Conservation (phyloP, 2,888 invertebrate species). For the Pilophorus perplexus region DNA sequence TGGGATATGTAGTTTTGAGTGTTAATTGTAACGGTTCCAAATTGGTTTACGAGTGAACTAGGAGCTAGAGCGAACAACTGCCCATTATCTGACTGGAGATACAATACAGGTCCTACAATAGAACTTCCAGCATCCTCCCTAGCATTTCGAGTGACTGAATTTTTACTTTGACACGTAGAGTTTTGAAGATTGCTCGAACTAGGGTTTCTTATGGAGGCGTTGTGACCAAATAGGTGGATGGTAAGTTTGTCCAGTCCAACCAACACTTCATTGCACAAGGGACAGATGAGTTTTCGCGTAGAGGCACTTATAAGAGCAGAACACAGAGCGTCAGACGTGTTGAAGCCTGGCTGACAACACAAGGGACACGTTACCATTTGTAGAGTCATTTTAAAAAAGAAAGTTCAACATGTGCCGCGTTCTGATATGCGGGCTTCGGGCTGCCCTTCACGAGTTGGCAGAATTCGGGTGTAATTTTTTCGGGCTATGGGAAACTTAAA, state of each 20-base stretch:
- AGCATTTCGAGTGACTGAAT: too few species aligned
- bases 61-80: slow-evolving; percentile 39
- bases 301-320: slow-evolving; percentile 71
- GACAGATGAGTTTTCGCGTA: slow-evolving; percentile 71
- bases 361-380: slow-evolving; percentile 68
- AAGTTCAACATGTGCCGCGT: too few species aligned
- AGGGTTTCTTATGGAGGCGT: neutral
- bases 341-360: slow-evolving; percentile 71
- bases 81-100: slow-evolving; percentile 40
- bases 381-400: slow-evolving; percentile 43
- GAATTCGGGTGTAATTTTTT: neutral
- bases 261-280: slow-evolving; percentile 72
- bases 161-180: too few species aligned
- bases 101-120: neutral
- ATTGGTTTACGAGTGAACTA: slow-evolving; percentile 16
- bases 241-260: slow-evolving; percentile 78
- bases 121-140: neutral
- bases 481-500: neutral
- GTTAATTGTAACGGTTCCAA: slow-evolving; percentile 38
- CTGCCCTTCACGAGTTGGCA: too few species aligned
- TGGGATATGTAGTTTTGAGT: slow-evolving; percentile 41
- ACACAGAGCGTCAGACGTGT: slow-evolving; percentile 67
- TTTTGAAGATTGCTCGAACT: neutral
- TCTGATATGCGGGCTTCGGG: too few species aligned
- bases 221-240: slow-evolving; percentile 75